phyloP scores from a whole-genome alignment of 2,113 vertebrate species.

The Anoura caudifer region DNA sequence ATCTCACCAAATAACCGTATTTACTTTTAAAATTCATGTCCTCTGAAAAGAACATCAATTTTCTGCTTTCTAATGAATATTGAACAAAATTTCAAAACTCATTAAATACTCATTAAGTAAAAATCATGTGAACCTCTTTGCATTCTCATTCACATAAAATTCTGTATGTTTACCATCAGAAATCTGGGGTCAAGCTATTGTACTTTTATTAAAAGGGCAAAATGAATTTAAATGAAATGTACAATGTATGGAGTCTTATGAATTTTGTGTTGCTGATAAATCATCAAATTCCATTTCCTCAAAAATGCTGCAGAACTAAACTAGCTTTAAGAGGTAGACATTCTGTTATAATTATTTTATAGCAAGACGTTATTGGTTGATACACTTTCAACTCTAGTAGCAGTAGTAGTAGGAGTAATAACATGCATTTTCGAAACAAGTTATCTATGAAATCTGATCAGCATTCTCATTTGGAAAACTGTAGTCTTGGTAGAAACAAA shows the following conservation, averaged over 20 bases:
- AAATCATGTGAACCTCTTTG: not conserved
- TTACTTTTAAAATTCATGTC: not conserved
- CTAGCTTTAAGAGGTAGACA: not conserved
- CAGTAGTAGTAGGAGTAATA: not conserved
- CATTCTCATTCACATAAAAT: not conserved
- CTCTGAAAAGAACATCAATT: not conserved
- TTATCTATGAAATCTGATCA: not conserved
- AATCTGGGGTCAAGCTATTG: not conserved
- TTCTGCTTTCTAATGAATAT: not conserved
- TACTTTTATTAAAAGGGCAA: not conserved
- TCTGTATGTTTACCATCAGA: not conserved
- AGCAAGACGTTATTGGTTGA: not conserved
- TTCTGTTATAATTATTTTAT: not conserved
- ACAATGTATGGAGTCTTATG: not conserved
- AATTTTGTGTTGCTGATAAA: not conserved
- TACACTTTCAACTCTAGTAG: not conserved
- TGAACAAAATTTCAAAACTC: not conserved
- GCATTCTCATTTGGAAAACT: constrained; percentile 19
- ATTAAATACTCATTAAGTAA: not conserved
- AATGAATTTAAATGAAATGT: not conserved
- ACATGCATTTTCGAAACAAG: not conserved
- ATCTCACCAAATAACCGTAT: not conserved
- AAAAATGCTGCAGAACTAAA: not conserved
- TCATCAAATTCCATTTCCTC: not conserved
- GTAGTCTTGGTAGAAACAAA: not conserved